A percentile compares a stretch with the other conserved stretches of the same genome.
These are phyloP conservation scores for Eudorcas thomsonii DNA, from an alignment of 2,113 vertebrate species.

Conservation along the genomic window DNA sequence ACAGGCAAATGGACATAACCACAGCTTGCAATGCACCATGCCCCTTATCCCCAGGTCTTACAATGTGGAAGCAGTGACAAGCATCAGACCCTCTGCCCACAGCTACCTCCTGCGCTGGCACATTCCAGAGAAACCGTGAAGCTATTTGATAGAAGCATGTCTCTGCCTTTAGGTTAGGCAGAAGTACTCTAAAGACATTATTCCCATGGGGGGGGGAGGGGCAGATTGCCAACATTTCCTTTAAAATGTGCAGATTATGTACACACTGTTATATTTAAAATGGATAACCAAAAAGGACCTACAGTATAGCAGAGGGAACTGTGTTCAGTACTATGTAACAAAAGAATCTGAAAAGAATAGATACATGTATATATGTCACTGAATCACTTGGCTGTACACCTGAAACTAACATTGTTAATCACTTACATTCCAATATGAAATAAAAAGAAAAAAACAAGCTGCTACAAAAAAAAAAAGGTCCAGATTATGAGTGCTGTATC, in stretches of 20 bases:
- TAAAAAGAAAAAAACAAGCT: not conserved
- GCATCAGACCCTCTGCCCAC: not conserved
- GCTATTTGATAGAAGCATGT: not conserved
- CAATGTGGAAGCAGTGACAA: not conserved
- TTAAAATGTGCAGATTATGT: not conserved
- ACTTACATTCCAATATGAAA: not conserved
- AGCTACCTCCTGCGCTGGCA: not conserved
- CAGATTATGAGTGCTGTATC: not conserved
- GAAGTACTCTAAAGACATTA: not conserved
- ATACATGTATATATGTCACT: not conserved
- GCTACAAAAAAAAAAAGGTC: not conserved
- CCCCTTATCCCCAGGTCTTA: not conserved
- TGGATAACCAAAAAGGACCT: not conserved
- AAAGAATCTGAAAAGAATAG: not conserved
- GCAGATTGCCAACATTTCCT: not conserved
- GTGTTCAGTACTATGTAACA: not conserved
- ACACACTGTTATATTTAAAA: not conserved
- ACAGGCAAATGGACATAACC: not conserved
- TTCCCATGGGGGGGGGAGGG: not conserved
- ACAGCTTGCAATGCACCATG: not conserved
- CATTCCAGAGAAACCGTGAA: not conserved
- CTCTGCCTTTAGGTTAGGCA: not conserved
- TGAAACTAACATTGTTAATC: not conserved
- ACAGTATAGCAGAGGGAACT: not conserved
- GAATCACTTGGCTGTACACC: not conserved